Evolutionary conservation across 2,888 invertebrate genomes (phyloP).

Genomic region (Cephonodes hylas): DNA sequence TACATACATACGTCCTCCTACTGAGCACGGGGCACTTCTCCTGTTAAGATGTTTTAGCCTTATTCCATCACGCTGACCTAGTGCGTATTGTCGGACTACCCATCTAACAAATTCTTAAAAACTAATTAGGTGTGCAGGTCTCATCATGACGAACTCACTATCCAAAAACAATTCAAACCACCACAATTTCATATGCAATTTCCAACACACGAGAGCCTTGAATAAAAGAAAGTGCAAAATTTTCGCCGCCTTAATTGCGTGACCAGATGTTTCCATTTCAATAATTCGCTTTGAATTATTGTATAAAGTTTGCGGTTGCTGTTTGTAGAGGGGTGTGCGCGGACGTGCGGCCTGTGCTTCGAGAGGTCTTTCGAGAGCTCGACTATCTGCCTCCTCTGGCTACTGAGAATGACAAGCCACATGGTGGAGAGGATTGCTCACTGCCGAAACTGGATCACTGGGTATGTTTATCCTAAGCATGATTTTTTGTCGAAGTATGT

Average conservation of each 20-base stretch:
- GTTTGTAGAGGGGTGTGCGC: slow-evolving; percentile 30
- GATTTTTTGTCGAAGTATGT: no score
- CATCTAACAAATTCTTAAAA: no score
- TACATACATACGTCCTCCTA: no score
- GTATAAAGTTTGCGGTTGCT: background rate
- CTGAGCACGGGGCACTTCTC: no score
- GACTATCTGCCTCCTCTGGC: slow-evolving; percentile 45
- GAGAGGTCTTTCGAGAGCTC: slow-evolving; percentile 52
- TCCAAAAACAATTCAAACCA: background rate
- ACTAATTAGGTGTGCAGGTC: no score
- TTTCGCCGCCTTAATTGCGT: background rate
- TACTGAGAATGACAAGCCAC: background rate
- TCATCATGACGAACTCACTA: no score
- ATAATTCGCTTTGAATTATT: background rate
- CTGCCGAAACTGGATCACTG: slow-evolving; percentile 21
- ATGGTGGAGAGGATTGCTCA: slow-evolving; percentile 1
- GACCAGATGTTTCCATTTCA: background rate
- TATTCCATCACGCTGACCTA: no score
- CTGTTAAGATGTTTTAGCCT: no score
- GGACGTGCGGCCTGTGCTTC: slow-evolving; percentile 53
- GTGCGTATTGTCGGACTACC: no score
- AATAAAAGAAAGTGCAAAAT: background rate
- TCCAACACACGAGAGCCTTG: background rate
- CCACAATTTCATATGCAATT: background rate
- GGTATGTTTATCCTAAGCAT: no score